Base-by-base conservation (phyloP, 1,140 invertebrate genomes). In the Calliopsis andreniformis region DNA sequence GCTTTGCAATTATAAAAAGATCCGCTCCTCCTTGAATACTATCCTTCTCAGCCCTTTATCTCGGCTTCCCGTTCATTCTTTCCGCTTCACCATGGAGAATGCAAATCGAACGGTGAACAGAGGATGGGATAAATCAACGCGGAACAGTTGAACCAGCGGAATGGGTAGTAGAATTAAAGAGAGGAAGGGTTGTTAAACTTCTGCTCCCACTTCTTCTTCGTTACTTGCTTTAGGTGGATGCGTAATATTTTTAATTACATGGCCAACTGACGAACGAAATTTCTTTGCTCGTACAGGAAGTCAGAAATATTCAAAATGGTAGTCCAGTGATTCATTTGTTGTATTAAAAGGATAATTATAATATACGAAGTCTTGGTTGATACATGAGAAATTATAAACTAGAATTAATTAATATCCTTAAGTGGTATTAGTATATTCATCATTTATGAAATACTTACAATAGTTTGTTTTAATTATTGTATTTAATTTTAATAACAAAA, bases 221-320 rank as follows among this genome's bases (percentile, higher is more conserved):
- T 91, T 91, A 89, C 88, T 87, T 88, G 86, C 87, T 85, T 89
- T 87, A 86, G 86, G 80, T 82, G 84, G 87, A 83, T 80, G 87
- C 86, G 84, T 88, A 87, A 79, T 82, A 86, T 90, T 91, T 91
- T 91, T 91, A 90, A 91, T 90, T 90, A 88, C 88, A 85, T 80
- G 83, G 87, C 86, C 87, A 88, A 88, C 86, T 90, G 89, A 88
- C 86, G 86, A 88, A 87, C 79, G 77, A 83, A 87, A 90, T 90
- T 90, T 85, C 83, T 89, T 87, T 77, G 82, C 86, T 82, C 87
- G 58, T 51, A 59, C 35, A 18, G 49, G 25, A 25, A 71, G 69
- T 78, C 80, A 75, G 55, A 47, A 63, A 76, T 68, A 68, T 86
- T 56, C 64, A 76, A 68, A 73, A 47, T 72, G 72, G 62, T 76